Base-by-base conservation (phyloP, 2,888 invertebrate species). In the Lepidocyrtinus sp. region DNA sequence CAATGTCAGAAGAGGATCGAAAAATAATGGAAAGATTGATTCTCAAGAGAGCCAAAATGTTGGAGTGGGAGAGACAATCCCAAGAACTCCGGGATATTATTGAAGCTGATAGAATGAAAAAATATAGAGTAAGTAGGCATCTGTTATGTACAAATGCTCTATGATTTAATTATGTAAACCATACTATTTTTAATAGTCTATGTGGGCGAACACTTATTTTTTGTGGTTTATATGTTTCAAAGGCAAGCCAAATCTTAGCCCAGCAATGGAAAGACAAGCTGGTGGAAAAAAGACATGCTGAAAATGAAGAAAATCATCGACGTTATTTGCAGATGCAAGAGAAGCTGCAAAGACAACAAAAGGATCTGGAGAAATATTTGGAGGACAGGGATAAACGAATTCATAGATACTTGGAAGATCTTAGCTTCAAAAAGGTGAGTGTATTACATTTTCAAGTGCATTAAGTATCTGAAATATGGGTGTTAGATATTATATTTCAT, bases 271-370 rank as follows among this genome's bases (percentile, higher is more conserved):
- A 86, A 36, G 86, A 88, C 21, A 86, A 86, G 71, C 86, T 88
- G 1, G 69, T 84, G 19, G 87, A 87, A 75, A 88, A 88, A 75
- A 80, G 88, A 63, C 84, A 84, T 64, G 46, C 85, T 15, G 87
- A 88, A 73, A 88, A 87, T 59, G 75, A 86, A 45, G 85, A 87
- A 67, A 88, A 88, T 70, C 69, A 86, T 24, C 76, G 80, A 25
- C 82, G 87, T 62, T 87, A 87, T 83, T 87, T 88, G 68, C 87
- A 87, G 79, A 85, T 88, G 26, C 87, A 88, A 75, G 85, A 86
- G 36, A 87, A 86, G 75, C 85, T 87, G 63, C 84, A 87, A 17
- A 84, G 85, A 26, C 87, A 87, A 17, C 87, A 88, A 65, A 85
- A 82, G 19, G 83, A 83, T n/a, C 85, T 88, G 63, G 87, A 88